Conservation (phyloP, 2,888 invertebrate genomes). For the Apodemia hepburni region DNA sequence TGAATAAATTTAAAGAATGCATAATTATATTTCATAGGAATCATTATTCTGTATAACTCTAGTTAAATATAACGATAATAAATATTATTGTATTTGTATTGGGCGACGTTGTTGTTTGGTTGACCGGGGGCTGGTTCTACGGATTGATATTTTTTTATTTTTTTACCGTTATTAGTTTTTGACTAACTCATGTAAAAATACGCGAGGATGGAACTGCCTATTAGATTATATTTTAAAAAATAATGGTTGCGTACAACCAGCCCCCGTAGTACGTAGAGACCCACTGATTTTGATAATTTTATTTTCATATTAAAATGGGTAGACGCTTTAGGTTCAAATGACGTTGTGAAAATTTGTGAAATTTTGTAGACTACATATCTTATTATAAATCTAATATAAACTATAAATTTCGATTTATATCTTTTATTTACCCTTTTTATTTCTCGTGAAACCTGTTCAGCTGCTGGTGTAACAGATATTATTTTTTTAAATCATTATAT, state of each 20-base stretch:
- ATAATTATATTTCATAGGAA: slow-evolving; percentile 82
- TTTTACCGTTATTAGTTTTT: slow-evolving; percentile 79
- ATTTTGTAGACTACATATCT: slow-evolving; percentile 81
- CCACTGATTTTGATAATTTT: slow-evolving; percentile 78
- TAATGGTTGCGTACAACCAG: slow-evolving; percentile 73
- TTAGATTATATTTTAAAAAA: slow-evolving; percentile 80
- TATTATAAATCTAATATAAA: slow-evolving; percentile 81
- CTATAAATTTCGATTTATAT: slow-evolving; percentile 73
- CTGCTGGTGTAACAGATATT: background rate
- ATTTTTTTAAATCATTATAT: too few species aligned
- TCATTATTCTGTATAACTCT: slow-evolving; percentile 81
- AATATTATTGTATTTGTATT: slow-evolving; percentile 67
- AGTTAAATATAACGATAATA: slow-evolving; percentile 79
- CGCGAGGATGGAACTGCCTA: slow-evolving; percentile 74
- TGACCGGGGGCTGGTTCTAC: slow-evolving; percentile 72
- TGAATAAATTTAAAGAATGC: slow-evolving; percentile 80
- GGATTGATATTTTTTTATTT: slow-evolving; percentile 79
- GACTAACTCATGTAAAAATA: slow-evolving; percentile 72
- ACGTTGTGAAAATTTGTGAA: slow-evolving; percentile 81
- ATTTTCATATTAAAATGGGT: slow-evolving; percentile 80
- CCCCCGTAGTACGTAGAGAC: slow-evolving; percentile 70
- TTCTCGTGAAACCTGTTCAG: background rate
- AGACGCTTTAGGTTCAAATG: slow-evolving; percentile 80
- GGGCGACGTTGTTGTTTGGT: slow-evolving; percentile 54
- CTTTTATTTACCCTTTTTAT: slow-evolving; percentile 55